Percentiles rank a stretch among this genome's conserved stretches.
phyloP scores from a whole-genome alignment of 1,140 invertebrate genomes.

The Rhagoletis zephyria region DNA sequence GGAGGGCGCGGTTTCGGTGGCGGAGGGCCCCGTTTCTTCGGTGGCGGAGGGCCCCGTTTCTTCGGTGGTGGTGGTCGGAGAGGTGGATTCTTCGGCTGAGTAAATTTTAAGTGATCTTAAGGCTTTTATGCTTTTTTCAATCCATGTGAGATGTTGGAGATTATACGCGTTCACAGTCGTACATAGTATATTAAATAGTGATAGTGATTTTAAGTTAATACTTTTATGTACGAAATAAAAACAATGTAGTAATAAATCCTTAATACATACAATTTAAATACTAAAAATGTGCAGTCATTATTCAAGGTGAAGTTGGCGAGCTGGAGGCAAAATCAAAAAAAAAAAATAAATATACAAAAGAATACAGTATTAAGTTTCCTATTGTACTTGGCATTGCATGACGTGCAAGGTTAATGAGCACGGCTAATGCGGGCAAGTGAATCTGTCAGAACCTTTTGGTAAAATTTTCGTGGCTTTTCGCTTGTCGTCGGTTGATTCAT shows the following conservation, averaged over 20 bases:
- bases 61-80: too few species aligned
- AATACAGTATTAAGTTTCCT: not conserved
- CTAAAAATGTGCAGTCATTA: not conserved
- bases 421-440: conserved; percentile 29
- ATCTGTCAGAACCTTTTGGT: conserved; percentile 27
- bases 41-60: too few species aligned
- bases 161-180: too few species aligned
- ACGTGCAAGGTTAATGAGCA: conserved; percentile 14
- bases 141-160: too few species aligned
- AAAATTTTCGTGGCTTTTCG: conserved; percentile 12
- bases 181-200: not conserved
- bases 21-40: too few species aligned
- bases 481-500: conserved; percentile 19
- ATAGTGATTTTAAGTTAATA: not conserved
- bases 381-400: conserved; percentile 15
- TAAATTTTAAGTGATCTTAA: too few species aligned
- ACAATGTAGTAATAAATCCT: not conserved
- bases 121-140: too few species aligned
- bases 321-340: not conserved
- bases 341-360: not conserved
- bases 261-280: not conserved
- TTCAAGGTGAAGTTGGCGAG: not conserved
- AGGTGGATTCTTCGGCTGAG: conserved; percentile 44
- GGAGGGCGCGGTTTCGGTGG: too few species aligned
- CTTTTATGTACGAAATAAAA: too few species aligned